Percentiles rank a stretch among this genome's conserved stretches.
phyloP scores from a whole-genome alignment of 2,797 vertebrate species.

The Lepilemur septentrionalis region DNA sequence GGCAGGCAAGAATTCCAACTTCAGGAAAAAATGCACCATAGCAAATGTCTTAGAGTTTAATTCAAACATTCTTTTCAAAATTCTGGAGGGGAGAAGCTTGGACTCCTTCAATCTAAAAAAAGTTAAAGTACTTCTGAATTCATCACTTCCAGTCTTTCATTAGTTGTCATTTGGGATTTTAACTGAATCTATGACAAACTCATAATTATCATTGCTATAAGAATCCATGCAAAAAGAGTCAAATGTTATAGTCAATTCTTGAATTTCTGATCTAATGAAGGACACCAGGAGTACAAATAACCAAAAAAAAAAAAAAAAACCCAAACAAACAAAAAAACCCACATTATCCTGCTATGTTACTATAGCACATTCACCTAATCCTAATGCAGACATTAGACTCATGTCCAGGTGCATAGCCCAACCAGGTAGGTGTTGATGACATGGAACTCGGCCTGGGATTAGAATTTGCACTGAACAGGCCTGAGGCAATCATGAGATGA shows the following conservation, averaged over 20 bases:
- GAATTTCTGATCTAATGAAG: background rate
- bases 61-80: background rate
- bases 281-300: background rate
- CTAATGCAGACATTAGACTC: background rate
- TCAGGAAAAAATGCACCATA: background rate
- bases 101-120: background rate
- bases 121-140: background rate
- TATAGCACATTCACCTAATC: background rate
- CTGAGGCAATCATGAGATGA: background rate
- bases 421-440: background rate
- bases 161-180: background rate
- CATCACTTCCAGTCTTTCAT: background rate
- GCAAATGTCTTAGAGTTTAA: background rate
- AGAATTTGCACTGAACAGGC: background rate
- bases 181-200: background rate
- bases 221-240: background rate
- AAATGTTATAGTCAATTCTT: background rate
- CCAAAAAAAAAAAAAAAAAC: background rate
- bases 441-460: background rate
- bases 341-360: background rate
- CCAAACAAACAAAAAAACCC: accelerated
- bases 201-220: background rate
- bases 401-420: background rate
- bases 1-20: background rate
- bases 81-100: background rate